Base-by-base conservation (phyloP, 1,140 invertebrate genomes). In the Oryzaephilus surinamensis region DNA sequence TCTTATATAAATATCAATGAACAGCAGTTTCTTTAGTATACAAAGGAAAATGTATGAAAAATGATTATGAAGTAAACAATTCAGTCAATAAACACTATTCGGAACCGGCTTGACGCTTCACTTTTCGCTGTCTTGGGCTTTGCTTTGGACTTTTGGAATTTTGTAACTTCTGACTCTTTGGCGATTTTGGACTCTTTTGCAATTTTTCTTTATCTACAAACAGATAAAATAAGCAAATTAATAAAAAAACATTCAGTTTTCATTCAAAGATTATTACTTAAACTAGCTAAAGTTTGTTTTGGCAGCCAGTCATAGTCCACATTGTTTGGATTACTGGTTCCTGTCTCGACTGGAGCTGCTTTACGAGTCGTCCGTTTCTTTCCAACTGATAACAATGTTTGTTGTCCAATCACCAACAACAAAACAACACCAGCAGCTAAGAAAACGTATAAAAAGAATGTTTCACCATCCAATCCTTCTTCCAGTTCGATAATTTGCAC, bases 301-400 rank as follows among this genome's bases (percentile, higher is more conserved):
- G 95, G 95, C 51, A 99, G 66, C 95, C 96, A 99, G 46, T 98
- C 93, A 57, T 93, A 98, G 66, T 99, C 95, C 18, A 99, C 85
- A 65, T 92, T 90, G 52, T 85, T 79, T 23, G 84, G 87, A 53
- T 91, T 92, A 38, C 81, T 77, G 14, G 91, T 84, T 38, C 82
- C 79, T 50, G 80, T 84, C 70, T 87, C 84, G 5, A 80, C 66
- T 37, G 72, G 64, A 43, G 64, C 52, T 16, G 73, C 65, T 61
- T 79, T 81, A 39, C 75, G 71, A 13, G 70, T 57, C 41, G 58
- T 66, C 41, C 66, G 67, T 55, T 72, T 74, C 52, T 71, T 75
- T 49, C 77, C 84, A 49, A 87, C 77, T 12, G 81, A 87, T 29
- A 81, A 79, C 6, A 96, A 63, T 8, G 86, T 79, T 61, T 97